These are phyloP conservation scores for Pectinophora gossypiella DNA, from an alignment of 1,140 invertebrate species.

Conservation along the genomic window DNA sequence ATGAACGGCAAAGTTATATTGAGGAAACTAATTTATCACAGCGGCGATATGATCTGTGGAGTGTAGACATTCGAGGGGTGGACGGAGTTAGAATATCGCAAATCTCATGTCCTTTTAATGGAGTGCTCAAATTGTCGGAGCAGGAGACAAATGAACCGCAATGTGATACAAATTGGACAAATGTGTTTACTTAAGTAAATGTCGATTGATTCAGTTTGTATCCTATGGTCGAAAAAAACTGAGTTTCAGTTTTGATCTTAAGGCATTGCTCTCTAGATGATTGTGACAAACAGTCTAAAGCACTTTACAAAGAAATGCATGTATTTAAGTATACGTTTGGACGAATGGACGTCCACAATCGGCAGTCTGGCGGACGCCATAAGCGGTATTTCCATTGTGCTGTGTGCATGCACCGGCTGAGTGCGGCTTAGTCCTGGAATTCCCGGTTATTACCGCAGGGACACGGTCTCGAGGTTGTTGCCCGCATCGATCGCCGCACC, in stretches of 20 bases:
- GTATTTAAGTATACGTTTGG: no score
- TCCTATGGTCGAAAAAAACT: no score
- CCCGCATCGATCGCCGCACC: constrained; percentile 63
- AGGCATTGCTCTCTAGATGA: no score
- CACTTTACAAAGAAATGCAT: no score
- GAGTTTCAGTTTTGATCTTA: no score
- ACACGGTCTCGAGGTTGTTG: constrained; percentile 60
- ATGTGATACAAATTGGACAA: neutral
- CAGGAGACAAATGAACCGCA: neutral
- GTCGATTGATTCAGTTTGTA: no score
- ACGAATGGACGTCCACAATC: constrained; percentile 1
- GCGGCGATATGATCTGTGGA: constrained; percentile 37
- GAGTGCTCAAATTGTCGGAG: constrained; percentile 19
- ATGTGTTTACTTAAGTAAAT: no score
- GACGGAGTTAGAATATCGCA: constrained; percentile 17
- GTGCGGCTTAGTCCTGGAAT: constrained; percentile 54
- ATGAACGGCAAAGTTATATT: constrained; percentile 26
- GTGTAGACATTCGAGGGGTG: constrained; percentile 18
- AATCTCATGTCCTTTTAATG: constrained; percentile 24
- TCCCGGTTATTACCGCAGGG: constrained; percentile 66
- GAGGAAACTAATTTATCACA: constrained; percentile 39
- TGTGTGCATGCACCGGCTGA: constrained; percentile 35
- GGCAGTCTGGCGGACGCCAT: constrained; percentile 41
- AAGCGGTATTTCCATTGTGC: constrained; percentile 51
- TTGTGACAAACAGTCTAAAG: no score